Conservation (phyloP, 2,888 invertebrate genomes). For the Harpalus rubripes region DNA sequence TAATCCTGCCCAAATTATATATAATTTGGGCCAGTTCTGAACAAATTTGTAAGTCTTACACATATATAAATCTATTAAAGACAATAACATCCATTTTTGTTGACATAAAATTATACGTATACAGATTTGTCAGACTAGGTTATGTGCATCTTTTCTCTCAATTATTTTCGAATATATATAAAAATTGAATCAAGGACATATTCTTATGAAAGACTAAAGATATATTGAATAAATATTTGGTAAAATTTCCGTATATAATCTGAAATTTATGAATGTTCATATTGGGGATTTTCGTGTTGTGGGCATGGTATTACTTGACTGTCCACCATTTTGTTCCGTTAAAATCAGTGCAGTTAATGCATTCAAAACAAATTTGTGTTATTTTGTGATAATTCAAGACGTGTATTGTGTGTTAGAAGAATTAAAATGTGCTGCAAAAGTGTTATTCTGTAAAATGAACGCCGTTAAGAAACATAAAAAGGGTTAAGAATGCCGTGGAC, state of each 20-base stretch:
- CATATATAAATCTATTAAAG: slow-evolving; percentile 11
- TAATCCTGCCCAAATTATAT: neutral
- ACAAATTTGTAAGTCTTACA: too few species aligned
- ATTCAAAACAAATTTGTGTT: neutral
- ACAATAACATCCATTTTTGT: too few species aligned
- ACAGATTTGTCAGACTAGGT: too few species aligned
- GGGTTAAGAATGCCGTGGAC: neutral
- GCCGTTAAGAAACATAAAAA: neutral
- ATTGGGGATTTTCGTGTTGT: neutral
- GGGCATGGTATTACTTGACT: neutral
- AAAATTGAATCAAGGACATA: neutral
- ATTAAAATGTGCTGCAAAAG: too few species aligned
- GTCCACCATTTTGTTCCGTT: neutral
- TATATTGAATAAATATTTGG: neutral
- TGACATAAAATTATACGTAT: too few species aligned
- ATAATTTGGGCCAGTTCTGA: too few species aligned
- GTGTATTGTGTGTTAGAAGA: neutral
- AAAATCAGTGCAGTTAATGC: neutral
- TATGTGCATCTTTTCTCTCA: neutral
- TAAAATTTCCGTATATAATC: neutral
- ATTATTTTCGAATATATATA: neutral
- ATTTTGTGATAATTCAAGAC: neutral
- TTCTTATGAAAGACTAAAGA: too few species aligned
- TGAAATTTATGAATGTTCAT: neutral
- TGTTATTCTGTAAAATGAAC: neutral